phyloP scores from a whole-genome alignment of 2,888 invertebrate genomes.

The Oligia latruncula region DNA sequence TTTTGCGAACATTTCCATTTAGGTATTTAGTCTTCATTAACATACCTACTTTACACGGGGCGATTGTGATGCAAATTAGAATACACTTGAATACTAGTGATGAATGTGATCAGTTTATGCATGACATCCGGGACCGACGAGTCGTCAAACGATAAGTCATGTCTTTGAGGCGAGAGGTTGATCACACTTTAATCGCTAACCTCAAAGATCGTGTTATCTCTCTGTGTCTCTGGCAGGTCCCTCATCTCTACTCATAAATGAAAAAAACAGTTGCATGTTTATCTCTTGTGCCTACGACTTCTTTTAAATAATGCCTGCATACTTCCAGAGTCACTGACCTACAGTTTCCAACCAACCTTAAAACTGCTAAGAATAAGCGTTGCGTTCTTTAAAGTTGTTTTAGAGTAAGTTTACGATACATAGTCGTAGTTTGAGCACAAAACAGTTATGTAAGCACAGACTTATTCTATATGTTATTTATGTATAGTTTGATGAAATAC shows the following conservation, averaged over 20 bases:
- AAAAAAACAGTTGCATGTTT: slow-evolving; percentile 32
- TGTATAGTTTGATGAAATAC: slow-evolving; percentile 21
- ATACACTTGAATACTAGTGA: slow-evolving; percentile 29
- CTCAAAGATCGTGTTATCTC: neutral
- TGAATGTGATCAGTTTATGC: slow-evolving; percentile 44
- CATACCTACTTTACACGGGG: neutral
- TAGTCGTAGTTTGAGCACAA: slow-evolving; percentile 34
- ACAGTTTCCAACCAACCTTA: slow-evolving; percentile 45
- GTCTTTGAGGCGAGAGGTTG: slow-evolving; percentile 18
- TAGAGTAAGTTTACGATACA: slow-evolving; percentile 56
- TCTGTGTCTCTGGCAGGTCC: neutral
- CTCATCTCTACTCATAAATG: slow-evolving; percentile 12
- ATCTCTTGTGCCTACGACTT: slow-evolving; percentile 25
- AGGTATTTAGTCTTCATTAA: neutral
- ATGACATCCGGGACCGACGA: slow-evolving; percentile 4
- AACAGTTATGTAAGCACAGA: slow-evolving; percentile 35
- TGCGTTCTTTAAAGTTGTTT: slow-evolving; percentile 37
- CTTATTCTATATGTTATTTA: slow-evolving; percentile 22
- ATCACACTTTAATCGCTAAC: slow-evolving; percentile 14
- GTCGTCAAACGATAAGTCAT: slow-evolving; percentile 1
- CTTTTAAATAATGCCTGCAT: slow-evolving; percentile 29
- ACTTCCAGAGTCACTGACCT: slow-evolving; percentile 45
- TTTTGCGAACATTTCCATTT: slow-evolving; percentile 9
- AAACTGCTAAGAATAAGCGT: slow-evolving; percentile 41
- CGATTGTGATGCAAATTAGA: slow-evolving; percentile 48